phyloP scores from a whole-genome alignment of 2,113 vertebrate species.

The Protobothrops mucrosquamatus region DNA sequence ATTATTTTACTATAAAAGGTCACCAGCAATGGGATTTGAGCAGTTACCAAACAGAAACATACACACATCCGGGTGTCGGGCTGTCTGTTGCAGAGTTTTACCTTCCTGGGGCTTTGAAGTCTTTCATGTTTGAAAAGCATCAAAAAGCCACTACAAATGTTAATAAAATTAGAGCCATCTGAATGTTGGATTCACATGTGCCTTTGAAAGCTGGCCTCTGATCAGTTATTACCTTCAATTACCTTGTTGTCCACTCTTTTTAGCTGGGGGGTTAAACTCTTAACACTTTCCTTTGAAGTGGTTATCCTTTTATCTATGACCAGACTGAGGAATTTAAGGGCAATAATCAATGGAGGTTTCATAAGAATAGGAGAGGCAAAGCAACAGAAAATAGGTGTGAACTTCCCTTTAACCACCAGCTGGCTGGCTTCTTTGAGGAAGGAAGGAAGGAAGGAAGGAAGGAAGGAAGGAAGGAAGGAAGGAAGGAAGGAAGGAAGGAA shows the following conservation, averaged over 20 bases:
- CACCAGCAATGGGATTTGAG: not conserved
- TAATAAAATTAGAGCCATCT: slow-evolving; percentile 96
- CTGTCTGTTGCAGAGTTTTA: slow-evolving; percentile 67
- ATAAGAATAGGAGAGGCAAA: slow-evolving; percentile 81
- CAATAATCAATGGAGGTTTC: slow-evolving; percentile 93
- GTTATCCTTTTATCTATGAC: slow-evolving; percentile 99
- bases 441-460: not conserved
- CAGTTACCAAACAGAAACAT: not conserved
- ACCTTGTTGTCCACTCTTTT: slow-evolving; percentile 92
- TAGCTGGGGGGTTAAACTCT: slow-evolving; percentile 94
- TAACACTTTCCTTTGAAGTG: slow-evolving; percentile 96
- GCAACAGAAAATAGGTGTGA: slow-evolving; percentile 77
- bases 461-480: not conserved
- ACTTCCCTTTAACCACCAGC: slow-evolving; percentile 63
- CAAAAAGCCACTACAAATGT: slow-evolving; percentile 86
- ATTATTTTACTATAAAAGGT: not conserved
- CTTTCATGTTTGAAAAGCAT: slow-evolving; percentile 71
- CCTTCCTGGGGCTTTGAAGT: slow-evolving; percentile 75
- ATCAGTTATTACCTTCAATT: slow-evolving; percentile 97
- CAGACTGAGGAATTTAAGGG: slow-evolving; percentile 93
- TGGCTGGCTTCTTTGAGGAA: slow-evolving; percentile 44
- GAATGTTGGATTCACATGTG: slow-evolving; percentile 77
- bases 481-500: slow-evolving; percentile 3
- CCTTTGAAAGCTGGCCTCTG: slow-evolving; percentile 84
- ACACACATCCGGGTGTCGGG: slow-evolving; percentile 57